A percentile compares a stretch with the other conserved stretches of the same genome.
Evolutionary conservation across 2,888 invertebrate genomes (phyloP).

Genomic region (Macaria notata): DNA sequence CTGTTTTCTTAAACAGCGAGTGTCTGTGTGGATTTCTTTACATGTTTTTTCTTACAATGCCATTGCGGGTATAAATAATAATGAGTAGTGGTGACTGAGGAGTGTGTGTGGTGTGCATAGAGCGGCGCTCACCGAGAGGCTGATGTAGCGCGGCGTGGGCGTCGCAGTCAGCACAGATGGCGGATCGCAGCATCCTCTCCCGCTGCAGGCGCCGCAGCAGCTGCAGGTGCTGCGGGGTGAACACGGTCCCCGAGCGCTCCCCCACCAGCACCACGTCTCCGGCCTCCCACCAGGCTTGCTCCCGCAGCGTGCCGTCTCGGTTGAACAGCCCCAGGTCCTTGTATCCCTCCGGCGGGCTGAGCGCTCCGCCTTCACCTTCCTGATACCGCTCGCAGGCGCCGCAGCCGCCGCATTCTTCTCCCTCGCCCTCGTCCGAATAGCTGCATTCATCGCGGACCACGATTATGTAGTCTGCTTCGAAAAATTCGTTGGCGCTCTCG

Average conservation of each 20-base stretch:
- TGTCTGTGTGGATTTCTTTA: too few relatives aligned
- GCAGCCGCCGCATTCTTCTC: constrained; percentile 85
- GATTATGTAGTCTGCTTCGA: constrained; percentile 96
- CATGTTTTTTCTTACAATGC: too few relatives aligned
- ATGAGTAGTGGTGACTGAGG: too few relatives aligned
- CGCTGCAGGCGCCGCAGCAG: constrained; percentile 85
- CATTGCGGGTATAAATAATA: too few relatives aligned
- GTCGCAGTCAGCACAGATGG: constrained; percentile 78
- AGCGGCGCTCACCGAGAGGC: constrained; percentile 68
- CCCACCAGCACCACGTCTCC: constrained; percentile 82
- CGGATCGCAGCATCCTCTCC: constrained; percentile 81
- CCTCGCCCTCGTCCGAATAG: constrained; percentile 91
- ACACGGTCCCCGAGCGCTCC: constrained; percentile 82
- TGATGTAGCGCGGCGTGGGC: constrained; percentile 73
- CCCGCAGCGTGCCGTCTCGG: constrained; percentile 79
- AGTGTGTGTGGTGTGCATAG: background rate
- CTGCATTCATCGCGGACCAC: constrained; percentile 93
- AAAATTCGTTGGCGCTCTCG: constrained; percentile 94
- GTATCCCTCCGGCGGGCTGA: constrained; percentile 95
- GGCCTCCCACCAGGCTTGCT: constrained; percentile 82
- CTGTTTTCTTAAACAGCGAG: too few relatives aligned
- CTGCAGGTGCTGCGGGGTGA: constrained; percentile 85
- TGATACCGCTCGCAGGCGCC: constrained; percentile 81
- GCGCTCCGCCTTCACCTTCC: constrained; percentile 91
- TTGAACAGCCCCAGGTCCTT: constrained; percentile 90